Base-by-base conservation (phyloP, 2,797 vertebrate species). In the Artibeus jamaicensis region DNA sequence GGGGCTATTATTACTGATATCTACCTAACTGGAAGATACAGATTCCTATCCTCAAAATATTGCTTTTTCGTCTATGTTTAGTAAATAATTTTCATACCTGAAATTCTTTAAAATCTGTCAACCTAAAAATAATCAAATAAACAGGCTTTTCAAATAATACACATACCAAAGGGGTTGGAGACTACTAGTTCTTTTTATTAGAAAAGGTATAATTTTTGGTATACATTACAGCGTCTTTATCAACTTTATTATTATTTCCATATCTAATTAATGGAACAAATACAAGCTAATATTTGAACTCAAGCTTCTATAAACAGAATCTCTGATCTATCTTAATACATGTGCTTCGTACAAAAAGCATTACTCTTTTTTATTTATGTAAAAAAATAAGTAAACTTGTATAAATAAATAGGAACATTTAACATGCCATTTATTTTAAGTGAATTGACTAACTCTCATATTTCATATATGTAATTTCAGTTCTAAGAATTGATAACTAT, bases 101-200 rank as follows among this genome's bases (percentile, higher is more conserved):
- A 92, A 78, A 82, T 68, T 1, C 15, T 70, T 90, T 62, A 50
- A 39, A 92, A 73, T 46, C 14, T 93, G 24, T 77, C 53, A 26
- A 48, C 76, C 50, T 94, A 87, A 95, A 94, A 94, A 77, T 21
- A 83, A 88, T 32, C 34, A 91, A 91, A 71, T 22, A 88, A 65
- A 57, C 3, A 93, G 22, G 7, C 0, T 85, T 37, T 57, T 83
- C 16, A 91, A 95, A 71, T 78, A 94, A 88, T 22, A 88, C 73
- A 57, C 6, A 70, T 0, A 83, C 18, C 29, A 70, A 78, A 87
- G n/a, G 82, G 12, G 24, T 71, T 57, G 10, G 9, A 62, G 6
- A 88, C 6, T n/a, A 34, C 37, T 53, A 78, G 74, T 3, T 8
- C 18, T 37, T 53, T 34, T 53, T 53, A 53, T 53, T 79, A 53